Evolutionary conservation across 2,113 vertebrate genomes (phyloP), one percentile per base, ranked within the genome.

Genomic region (Psephotus haematonotus): DNA sequence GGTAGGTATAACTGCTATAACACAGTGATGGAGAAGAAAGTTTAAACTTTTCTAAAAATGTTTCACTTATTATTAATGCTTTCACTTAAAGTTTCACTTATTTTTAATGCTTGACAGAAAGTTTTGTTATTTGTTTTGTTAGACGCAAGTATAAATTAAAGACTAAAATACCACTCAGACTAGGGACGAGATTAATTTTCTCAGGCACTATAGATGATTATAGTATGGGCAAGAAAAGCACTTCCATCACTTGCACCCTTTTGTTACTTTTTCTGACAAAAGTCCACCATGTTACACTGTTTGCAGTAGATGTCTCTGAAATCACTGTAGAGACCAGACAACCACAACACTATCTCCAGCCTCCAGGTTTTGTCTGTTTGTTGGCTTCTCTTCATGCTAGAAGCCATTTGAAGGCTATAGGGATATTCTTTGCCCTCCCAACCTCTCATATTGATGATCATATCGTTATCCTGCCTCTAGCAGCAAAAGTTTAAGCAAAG

Each of bases 271-370:
- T 83, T 37, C 50, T 68, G 52, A 17, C 49, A 49, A 64, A 63
- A 10, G 22, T 62, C 49, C 4, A 2, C 24, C 70, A 6, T 0
- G 0, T 71, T 39, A 44, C 2, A 1, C 6, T 64, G 29, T 71
- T 71, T 86, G 70, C 22, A 79, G 7, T 23, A 43, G 75, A 47
- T 57, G 29, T 49, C 80, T 88, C 39, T 89, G 47, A 64, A 59
- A 17, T 57, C 27, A 5, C 47, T 41, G 57, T 47, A 47, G 35
- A 75, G 29, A 71, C 20, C n/a, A 60, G 33, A n/a, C 27, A 84
- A 43, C 49, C 17, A 24, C 47, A 49, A 24, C 24, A 27, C 59
- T 31, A 70, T 74, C 33, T 78, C 20, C 16, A 70, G 53, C 25
- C 64, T 47, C 25, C 35, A 23, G 3, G 23, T 41, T 72, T 68